phyloP scores from a whole-genome alignment of 2,797 vertebrate genomes.

The Bradypodion ventrale region DNA sequence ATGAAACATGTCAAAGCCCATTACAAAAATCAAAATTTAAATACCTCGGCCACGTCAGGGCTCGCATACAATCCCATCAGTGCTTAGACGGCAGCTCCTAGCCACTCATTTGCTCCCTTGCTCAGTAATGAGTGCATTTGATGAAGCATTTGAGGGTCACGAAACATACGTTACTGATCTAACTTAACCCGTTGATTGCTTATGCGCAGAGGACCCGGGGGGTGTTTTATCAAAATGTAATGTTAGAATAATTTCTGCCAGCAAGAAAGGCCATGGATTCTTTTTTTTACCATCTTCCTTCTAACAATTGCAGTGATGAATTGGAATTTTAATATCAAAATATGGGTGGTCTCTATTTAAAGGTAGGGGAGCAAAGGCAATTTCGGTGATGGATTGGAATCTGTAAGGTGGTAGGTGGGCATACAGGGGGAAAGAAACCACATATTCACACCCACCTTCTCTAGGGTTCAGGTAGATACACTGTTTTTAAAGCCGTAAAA shows the following conservation, averaged over 20 bases:
- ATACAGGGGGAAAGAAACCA: neutral
- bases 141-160: slow-evolving; percentile 99
- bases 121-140: slow-evolving; percentile 99
- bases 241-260: slow-evolving; percentile 82
- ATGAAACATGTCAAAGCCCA: slow-evolving; percentile 99
- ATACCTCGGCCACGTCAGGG: slow-evolving; percentile 97
- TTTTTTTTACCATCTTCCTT: neutral
- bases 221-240: slow-evolving; percentile 91
- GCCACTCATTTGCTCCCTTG: slow-evolving; percentile 97
- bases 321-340: slow-evolving; percentile 62
- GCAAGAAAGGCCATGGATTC: slow-evolving; percentile 49
- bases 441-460: neutral
- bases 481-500: too few species aligned
- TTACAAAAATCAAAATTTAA: slow-evolving; percentile 99
- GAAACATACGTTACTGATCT: slow-evolving; percentile 98
- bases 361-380: slow-evolving; percentile 25
- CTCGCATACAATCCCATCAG: slow-evolving; percentile 97
- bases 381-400: slow-evolving; percentile 39
- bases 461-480: neutral
- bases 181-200: slow-evolving; percentile 98
- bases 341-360: slow-evolving; percentile 62
- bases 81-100: slow-evolving; percentile 89
- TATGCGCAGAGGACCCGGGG: slow-evolving; percentile 86
- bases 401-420: neutral
- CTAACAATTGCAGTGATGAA: slow-evolving; percentile 63